Percentiles rank a stretch among this genome's conserved stretches.
These are phyloP conservation scores for Emys orbicularis DNA, from an alignment of 2,797 vertebrate species.

Conservation along the genomic window DNA sequence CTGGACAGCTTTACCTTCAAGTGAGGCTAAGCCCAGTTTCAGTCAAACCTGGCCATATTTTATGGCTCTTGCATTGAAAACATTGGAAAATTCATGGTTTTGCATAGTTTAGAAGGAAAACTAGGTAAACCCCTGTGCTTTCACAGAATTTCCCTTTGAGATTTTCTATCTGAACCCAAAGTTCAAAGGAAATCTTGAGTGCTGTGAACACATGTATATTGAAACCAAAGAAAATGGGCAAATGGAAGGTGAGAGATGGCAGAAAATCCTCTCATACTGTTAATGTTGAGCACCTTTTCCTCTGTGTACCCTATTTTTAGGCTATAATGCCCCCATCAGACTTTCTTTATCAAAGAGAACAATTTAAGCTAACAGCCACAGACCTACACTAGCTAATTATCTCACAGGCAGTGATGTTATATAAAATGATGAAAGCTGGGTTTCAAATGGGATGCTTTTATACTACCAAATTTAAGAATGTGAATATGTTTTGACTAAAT, in stretches of 20 bases:
- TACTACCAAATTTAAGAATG: background rate
- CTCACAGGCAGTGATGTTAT: background rate
- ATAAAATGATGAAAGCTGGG: background rate
- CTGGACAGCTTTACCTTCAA: rapidly evolving
- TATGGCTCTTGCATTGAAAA: background rate
- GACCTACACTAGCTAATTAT: background rate
- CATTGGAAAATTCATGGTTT: background rate
- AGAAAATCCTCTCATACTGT: background rate
- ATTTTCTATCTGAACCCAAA: background rate
- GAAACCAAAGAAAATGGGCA: background rate
- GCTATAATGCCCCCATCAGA: background rate
- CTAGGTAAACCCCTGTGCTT: background rate
- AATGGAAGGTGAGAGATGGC: background rate
- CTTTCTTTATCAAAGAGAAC: background rate
- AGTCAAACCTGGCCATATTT: background rate
- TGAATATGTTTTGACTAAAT: background rate
- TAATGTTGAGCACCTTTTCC: background rate
- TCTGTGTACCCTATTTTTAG: background rate
- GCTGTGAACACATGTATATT: background rate
- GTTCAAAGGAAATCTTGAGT: background rate
- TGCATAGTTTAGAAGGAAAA: background rate
- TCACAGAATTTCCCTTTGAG: background rate
- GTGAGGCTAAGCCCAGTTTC: background rate
- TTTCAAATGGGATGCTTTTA: rapidly evolving
- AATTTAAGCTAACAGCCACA: background rate